Evolutionary conservation across 2,888 invertebrate genomes (phyloP).

Genomic region (Drosophila rellima): DNA sequence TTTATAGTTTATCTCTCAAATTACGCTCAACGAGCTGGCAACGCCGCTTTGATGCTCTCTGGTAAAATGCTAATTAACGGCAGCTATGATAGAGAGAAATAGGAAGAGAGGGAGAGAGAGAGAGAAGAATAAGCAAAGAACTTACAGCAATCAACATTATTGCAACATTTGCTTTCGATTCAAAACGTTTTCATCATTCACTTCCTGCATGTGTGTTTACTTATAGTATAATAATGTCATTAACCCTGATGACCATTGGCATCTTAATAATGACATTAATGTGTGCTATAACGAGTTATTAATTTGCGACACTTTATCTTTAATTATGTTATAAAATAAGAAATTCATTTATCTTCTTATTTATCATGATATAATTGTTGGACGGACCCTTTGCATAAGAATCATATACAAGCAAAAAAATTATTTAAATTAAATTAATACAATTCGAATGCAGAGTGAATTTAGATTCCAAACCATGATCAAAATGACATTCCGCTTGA

Average conservation of each 20-base stretch:
- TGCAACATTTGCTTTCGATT: constrained; percentile 28
- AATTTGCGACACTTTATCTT: background rate
- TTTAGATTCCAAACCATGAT: too few species aligned
- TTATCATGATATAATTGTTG: too few species aligned
- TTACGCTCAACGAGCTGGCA: constrained; percentile 30
- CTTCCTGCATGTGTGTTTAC: constrained; percentile 8
- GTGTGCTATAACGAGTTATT: constrained; percentile 2
- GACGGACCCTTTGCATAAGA: too few species aligned
- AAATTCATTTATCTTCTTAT: background rate
- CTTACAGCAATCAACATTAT: constrained; percentile 18
- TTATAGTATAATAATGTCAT: constrained; percentile 37
- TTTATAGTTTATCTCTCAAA: constrained; percentile 53
- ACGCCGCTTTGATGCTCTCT: constrained; percentile 47
- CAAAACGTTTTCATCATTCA: constrained; percentile 9
- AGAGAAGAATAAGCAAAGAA: background rate
- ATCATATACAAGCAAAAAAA: too few species aligned
- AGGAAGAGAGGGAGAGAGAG: constrained; percentile 5
- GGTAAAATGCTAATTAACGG: constrained; percentile 56
- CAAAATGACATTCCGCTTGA: too few species aligned
- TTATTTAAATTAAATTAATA: too few species aligned
- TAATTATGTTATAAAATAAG: background rate
- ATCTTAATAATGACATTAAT: constrained; percentile 65
- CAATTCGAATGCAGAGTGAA: too few species aligned
- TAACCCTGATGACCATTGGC: constrained; percentile 29
- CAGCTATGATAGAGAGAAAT: constrained; percentile 25